These are phyloP conservation scores for Dendropsophus ebraccatus DNA, from an alignment of 2,113 vertebrate genomes.

Conservation along the genomic window DNA sequence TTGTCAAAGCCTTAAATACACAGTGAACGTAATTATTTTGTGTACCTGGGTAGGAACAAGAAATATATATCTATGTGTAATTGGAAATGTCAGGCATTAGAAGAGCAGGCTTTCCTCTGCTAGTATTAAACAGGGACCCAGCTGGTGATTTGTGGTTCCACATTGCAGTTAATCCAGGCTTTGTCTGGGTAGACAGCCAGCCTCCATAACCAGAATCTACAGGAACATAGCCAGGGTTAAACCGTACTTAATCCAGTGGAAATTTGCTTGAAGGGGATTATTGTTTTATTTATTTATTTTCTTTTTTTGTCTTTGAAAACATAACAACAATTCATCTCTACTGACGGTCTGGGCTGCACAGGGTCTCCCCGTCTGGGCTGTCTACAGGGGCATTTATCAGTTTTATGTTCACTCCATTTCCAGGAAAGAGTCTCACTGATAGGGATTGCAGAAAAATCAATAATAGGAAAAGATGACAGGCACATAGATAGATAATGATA, in stretches of 20 bases:
- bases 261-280: conserved; percentile 58
- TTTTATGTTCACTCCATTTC: too few species aligned
- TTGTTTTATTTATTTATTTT: conserved; percentile 51
- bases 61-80: conserved; percentile 50
- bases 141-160: conserved; percentile 57
- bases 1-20: conserved; percentile 11
- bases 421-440: too few species aligned
- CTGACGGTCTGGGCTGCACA: background rate
- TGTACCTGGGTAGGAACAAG: conserved; percentile 47
- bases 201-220: conserved; percentile 57
- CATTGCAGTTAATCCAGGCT: conserved; percentile 58
- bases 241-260: conserved; percentile 58
- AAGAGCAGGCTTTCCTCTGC: conserved; percentile 53
- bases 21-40: conserved; percentile 23
- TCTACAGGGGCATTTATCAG: too few species aligned
- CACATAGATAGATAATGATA: too few species aligned
- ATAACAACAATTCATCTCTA: conserved; percentile 3
- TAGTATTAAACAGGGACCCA: conserved; percentile 58
- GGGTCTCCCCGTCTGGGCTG: too few species aligned
- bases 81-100: conserved; percentile 58
- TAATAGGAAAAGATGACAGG: too few species aligned
- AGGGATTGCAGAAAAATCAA: too few species aligned
- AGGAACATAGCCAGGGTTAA: conserved; percentile 53
- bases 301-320: conserved; percentile 19
- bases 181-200: conserved; percentile 59